Conservation (phyloP, 2,113 vertebrate genomes). For the Pedionomus torquatus region DNA sequence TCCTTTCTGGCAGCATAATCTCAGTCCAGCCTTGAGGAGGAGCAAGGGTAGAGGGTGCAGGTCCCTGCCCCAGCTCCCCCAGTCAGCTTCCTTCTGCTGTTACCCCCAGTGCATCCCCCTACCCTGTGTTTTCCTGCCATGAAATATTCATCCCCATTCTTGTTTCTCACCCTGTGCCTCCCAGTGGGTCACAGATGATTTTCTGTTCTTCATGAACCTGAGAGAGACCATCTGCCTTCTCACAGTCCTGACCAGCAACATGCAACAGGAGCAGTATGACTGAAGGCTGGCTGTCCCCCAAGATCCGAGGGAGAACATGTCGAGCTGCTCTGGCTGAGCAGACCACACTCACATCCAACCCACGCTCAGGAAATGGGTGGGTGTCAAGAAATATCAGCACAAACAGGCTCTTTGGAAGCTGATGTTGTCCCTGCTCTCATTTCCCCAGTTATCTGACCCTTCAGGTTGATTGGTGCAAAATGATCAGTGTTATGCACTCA, state of each 20-base stretch:
- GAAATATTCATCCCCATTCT: neutral
- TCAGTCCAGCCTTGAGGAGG: neutral
- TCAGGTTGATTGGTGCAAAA: neutral
- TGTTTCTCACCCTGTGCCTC: neutral
- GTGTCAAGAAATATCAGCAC: neutral
- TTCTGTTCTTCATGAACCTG: neutral
- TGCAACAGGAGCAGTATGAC: neutral
- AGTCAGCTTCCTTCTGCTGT: neutral
- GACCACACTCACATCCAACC: neutral
- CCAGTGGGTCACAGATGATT: neutral
- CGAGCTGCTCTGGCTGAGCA: neutral
- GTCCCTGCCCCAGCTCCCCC: neutral
- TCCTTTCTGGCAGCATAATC: neutral
- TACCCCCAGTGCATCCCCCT: neutral
- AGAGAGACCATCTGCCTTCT: neutral
- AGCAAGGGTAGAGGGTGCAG: neutral
- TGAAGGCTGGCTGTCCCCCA: neutral
- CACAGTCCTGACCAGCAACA: neutral
- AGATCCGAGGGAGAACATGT: neutral
- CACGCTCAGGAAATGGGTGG: fast-evolving
- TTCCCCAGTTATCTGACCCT: neutral
- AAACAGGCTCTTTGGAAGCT: neutral
- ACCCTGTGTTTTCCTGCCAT: neutral
- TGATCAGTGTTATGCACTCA: neutral
- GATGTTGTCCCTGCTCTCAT: neutral